Conservation (phyloP, 2,888 invertebrate species). For the Rosalia funebris region DNA sequence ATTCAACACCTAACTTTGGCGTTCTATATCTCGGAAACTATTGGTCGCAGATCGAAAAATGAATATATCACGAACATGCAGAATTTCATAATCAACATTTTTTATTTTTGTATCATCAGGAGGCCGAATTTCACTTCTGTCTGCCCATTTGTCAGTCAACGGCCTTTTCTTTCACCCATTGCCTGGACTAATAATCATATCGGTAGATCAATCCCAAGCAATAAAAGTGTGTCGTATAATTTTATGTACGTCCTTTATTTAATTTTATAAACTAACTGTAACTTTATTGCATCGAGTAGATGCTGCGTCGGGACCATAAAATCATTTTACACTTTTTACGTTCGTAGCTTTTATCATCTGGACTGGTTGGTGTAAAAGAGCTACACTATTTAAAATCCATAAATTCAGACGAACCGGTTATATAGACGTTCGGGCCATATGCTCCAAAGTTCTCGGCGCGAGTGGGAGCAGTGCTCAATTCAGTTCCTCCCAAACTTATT, state of each 20-base stretch:
- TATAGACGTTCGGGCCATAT: slow-evolving; percentile 12
- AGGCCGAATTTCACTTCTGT: too few species aligned
- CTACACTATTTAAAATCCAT: slow-evolving; percentile 21
- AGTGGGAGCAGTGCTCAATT: too few species aligned
- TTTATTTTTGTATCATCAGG: too few species aligned
- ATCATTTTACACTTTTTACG: slow-evolving; percentile 19
- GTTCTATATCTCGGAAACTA: too few species aligned
- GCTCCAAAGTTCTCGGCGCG: too few species aligned
- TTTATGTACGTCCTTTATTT: slow-evolving; percentile 12
- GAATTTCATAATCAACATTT: too few species aligned
- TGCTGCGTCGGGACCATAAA: slow-evolving; percentile 9
- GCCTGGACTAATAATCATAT: slow-evolving; percentile 1
- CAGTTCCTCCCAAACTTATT: too few species aligned
- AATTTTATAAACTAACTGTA: slow-evolving; percentile 25
- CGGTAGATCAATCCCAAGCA: slow-evolving; percentile 10
- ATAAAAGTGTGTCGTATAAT: slow-evolving; percentile 11
- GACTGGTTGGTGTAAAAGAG: slow-evolving; percentile 11
- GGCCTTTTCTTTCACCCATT: not conserved
- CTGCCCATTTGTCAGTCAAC: too few species aligned
- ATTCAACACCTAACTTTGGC: too few species aligned
- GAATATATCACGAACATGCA: too few species aligned
- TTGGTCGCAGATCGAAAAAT: too few species aligned
- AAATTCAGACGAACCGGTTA: slow-evolving; percentile 17
- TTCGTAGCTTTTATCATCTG: slow-evolving; percentile 17
- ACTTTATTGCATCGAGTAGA: slow-evolving; percentile 7